Conservation (phyloP, 2,888 invertebrate species). For the Lamproptera curius region DNA sequence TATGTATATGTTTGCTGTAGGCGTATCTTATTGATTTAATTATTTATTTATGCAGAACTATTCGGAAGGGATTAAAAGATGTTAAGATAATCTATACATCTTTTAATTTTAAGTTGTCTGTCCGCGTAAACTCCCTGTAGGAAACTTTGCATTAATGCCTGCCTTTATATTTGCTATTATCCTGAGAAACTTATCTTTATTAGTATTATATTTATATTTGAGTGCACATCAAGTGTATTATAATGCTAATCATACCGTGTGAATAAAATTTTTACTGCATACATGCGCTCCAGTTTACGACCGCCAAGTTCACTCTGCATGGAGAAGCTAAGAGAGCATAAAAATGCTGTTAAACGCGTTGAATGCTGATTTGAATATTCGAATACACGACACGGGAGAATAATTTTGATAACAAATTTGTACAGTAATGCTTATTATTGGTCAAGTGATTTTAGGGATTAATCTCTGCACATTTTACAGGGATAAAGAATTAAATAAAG, state of each 20-base stretch:
- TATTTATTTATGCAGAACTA: too few species aligned
- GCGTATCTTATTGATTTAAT: too few species aligned
- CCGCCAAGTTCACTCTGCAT: not conserved
- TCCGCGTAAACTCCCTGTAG: too few species aligned
- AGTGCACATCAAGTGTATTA: too few species aligned
- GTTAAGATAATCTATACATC: too few species aligned
- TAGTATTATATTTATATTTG: too few species aligned
- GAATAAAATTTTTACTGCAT: slow-evolving; percentile 17
- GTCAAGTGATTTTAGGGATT: not conserved
- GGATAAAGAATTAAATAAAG: not conserved
- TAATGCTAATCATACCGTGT: slow-evolving; percentile 9
- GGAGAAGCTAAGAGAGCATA: not conserved
- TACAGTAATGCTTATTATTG: not conserved
- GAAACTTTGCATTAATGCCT: too few species aligned
- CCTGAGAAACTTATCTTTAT: too few species aligned
- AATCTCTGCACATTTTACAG: not conserved
- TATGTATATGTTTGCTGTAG: too few species aligned
- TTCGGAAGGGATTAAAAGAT: too few species aligned
- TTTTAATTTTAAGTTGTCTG: too few species aligned
- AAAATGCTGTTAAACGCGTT: not conserved
- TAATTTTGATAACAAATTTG: not conserved
- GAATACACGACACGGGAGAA: not conserved
- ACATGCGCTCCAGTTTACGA: slow-evolving; percentile 11
- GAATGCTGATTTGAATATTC: not conserved
- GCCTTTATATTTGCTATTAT: too few species aligned